Evolutionary conservation across 2,797 vertebrate genomes (phyloP).

Genomic region (Rhinella marina): DNA sequence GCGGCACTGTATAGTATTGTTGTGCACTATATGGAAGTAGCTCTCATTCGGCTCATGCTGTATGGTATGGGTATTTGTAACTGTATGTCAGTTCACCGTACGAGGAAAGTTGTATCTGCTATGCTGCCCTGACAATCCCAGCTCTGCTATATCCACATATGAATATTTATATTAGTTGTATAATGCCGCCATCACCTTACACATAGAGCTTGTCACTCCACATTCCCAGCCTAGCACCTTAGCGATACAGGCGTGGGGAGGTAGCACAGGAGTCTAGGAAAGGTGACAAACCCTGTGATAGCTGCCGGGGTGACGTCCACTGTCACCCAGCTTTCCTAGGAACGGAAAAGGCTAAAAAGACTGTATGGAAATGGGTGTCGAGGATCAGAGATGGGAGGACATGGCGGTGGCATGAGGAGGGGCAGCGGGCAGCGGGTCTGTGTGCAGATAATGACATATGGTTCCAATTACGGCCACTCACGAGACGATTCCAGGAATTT

Average conservation of each 20-base stretch:
- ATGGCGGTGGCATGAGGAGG: not conserved
- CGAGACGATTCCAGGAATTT: slow-evolving; percentile 48
- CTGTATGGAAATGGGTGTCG: no score
- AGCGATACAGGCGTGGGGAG: not conserved
- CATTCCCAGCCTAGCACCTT: no score
- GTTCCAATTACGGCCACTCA: slow-evolving; percentile 28
- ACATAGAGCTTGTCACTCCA: no score
- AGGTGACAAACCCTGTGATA: not conserved
- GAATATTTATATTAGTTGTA: no score
- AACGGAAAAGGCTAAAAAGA: no score
- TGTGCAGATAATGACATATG: slow-evolving; percentile 33
- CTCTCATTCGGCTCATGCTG: not conserved
- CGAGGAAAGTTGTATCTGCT: no score
- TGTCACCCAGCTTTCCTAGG: no score
- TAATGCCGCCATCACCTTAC: no score
- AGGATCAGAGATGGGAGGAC: not conserved
- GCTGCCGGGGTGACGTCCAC: no score
- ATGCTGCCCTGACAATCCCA: no score
- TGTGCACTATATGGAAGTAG: not conserved
- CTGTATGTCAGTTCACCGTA: not conserved
- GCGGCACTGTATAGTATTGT: not conserved
- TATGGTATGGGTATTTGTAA: not conserved
- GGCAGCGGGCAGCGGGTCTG: not conserved
- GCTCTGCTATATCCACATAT: no score
- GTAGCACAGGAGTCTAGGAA: not conserved